A percentile compares a stretch with the other conserved stretches of the same genome.
These are phyloP conservation scores for Centruroides vittatus DNA, from an alignment of 1,140 invertebrate species.

Conservation along the genomic window DNA sequence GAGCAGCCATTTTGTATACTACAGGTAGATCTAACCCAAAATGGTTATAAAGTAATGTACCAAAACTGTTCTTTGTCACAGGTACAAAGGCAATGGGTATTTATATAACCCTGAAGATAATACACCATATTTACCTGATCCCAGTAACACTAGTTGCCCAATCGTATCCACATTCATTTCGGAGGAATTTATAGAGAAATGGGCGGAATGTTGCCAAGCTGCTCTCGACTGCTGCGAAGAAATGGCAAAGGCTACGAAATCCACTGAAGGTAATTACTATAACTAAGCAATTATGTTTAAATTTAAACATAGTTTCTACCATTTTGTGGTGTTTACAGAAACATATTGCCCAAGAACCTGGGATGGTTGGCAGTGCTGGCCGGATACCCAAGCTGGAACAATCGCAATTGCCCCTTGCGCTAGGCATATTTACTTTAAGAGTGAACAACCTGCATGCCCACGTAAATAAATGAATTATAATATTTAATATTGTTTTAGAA, in stretches of 20 bases:
- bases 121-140: not conserved
- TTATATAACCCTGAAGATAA: too few species aligned
- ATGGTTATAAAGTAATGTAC: too few species aligned
- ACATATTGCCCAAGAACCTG: constrained; percentile 26
- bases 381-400: constrained; percentile 17
- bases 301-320: not conserved
- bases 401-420: constrained; percentile 24
- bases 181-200: constrained; percentile 5
- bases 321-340: not conserved
- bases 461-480: constrained; percentile 23
- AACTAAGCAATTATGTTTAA: not conserved
- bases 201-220: constrained; percentile 9
- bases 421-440: constrained; percentile 27
- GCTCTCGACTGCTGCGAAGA: constrained; percentile 5
- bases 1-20: too few species aligned
- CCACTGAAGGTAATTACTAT: too few species aligned
- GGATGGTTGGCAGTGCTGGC: constrained; percentile 37
- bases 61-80: too few species aligned
- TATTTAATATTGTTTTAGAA: too few species aligned
- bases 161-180: constrained; percentile 6
- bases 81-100: too few species aligned
- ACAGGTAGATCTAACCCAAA: too few species aligned
- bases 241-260: not conserved
- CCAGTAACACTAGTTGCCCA: not conserved
- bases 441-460: constrained; percentile 23